Percentiles rank a stretch among this genome's conserved stretches.
These are phyloP conservation scores for Corythornis madagascariensis DNA, from an alignment of 2,113 vertebrate species.

Conservation along the genomic window DNA sequence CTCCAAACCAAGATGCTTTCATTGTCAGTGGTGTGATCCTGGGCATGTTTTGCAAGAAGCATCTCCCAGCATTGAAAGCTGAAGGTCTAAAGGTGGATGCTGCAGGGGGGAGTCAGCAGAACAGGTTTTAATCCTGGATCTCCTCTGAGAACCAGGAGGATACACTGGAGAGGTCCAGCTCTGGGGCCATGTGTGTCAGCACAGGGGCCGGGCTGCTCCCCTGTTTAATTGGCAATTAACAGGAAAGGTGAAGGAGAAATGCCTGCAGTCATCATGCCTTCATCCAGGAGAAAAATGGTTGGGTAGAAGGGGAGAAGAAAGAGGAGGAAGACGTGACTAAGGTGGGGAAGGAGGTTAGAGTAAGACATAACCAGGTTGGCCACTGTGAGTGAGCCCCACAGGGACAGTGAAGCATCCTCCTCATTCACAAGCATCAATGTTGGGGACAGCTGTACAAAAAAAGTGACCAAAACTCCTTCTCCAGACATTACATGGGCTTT, in stretches of 20 bases:
- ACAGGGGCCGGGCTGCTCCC: not conserved
- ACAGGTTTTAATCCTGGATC: not conserved
- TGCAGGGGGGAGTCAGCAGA: not conserved
- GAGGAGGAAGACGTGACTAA: not conserved
- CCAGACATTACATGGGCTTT: not conserved
- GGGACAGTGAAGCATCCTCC: not conserved
- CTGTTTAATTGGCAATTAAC: not conserved
- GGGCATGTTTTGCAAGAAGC: not conserved
- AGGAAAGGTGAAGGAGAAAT: not conserved
- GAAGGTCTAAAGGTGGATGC: not conserved
- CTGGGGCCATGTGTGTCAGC: not conserved
- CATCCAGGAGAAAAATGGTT: not conserved
- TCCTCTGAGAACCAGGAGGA: rapidly evolving
- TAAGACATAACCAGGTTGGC: not conserved
- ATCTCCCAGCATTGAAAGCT: not conserved
- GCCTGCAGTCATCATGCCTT: not conserved
- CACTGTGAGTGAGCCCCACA: rapidly evolving
- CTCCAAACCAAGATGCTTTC: not conserved
- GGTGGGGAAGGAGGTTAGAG: not conserved
- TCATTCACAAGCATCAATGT: not conserved
- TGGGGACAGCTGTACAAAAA: not conserved
- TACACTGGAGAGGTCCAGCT: not conserved
- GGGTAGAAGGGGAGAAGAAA: not conserved
- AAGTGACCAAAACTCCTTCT: not conserved
- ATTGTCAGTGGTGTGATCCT: not conserved